Evolutionary conservation across 1,140 invertebrate genomes (phyloP), one percentile per base, ranked within the genome.

Genomic region (Nebria ingens): DNA sequence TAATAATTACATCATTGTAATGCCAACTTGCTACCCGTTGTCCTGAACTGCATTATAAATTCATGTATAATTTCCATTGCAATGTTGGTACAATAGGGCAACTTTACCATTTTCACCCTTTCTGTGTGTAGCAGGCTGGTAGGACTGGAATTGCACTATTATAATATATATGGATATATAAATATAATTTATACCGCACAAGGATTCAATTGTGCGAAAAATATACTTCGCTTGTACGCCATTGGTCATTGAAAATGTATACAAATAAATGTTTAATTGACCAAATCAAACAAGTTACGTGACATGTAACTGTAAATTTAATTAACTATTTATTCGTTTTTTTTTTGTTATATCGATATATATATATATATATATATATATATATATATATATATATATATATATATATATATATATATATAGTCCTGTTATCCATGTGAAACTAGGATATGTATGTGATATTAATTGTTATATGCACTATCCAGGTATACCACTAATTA

Each of bases 311-410:
- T 9, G n/a, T 34, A 34, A 6, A 34, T 34, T 9, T n/a, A 34
- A 9, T 9, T n/a, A 34, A 9, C 6, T n/a, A 34, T 34, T 34
- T n/a, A 34, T 34, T 9, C 25, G n/a, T 34, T 34, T n/a, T 9
- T 34, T 9, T n/a, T 9, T 34, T 34, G 6, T 9, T 34, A 34
- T n/a, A 34, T 34, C 6, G 6, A 34, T 34, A 34, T n/a, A 34
- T 34, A 34, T n/a, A 34, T 34, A 34, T n/a, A 34, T 34, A 34
- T n/a, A 34, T 34, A 34, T n/a, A 34, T 34, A 34, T n/a, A 34
- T 34, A 34, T n/a, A 34, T 34, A 34, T n/a, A n/a, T 34, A 34
- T n/a, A 34, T 34, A 34, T n/a, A 34, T 34, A 34, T n/a, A 34
- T 34, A 34, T n/a, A 34, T 34, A 34, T n/a, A 34, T 34, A 34